Evolutionary conservation across 1,140 invertebrate species (phyloP), one percentile per base, ranked within the genome.

Genomic region (Zophobas morio): DNA sequence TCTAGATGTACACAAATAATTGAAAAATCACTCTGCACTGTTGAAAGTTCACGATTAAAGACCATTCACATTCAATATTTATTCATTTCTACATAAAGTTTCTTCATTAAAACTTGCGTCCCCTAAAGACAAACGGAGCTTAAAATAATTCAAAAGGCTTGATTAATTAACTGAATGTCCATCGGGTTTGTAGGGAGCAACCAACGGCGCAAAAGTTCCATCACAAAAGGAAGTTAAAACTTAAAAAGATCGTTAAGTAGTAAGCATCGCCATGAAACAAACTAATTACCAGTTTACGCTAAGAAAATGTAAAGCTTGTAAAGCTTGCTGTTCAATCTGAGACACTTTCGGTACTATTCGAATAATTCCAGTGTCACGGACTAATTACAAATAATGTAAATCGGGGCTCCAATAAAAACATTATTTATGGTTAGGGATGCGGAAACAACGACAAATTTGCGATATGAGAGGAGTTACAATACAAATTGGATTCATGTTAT

Each of bases 31-130:
- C 20, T 20, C 20, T 33, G 32, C 8, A 54, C 35, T 51, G 49
- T 51, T 54, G 32, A 20, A 32, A 34, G 5, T 54, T 54, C 8
- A 33, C 53, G 32, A 54, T 34, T n/a, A 54, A 54, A 34, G 32
- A 20, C 20, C 35, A 34, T 32, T 34, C 6, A 32, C 53, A 54
- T 54, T 54, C 32, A 54, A 54, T 32, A 54, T 54, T 54, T 54
- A 54, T 54, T 34, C 53, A 54, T 54, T 54, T 54, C 33, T 34
- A 34, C 6, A 34, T 32, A 54, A 54, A 54, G 53, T 54, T 54
- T 54, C 53, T 54, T 54, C 53, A 54, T 54, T 54, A 54, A 54
- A 54, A 54, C 53, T 54, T 34, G 35, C 35, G 32, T 54, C 53
- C 6, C 53, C 35, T 54, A 54, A 33, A 54, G 35, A 54, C 53